Percentiles rank a stretch among this genome's conserved stretches.
phyloP scores from a whole-genome alignment of 2,113 vertebrate species.

The Eolophus roseicapilla region DNA sequence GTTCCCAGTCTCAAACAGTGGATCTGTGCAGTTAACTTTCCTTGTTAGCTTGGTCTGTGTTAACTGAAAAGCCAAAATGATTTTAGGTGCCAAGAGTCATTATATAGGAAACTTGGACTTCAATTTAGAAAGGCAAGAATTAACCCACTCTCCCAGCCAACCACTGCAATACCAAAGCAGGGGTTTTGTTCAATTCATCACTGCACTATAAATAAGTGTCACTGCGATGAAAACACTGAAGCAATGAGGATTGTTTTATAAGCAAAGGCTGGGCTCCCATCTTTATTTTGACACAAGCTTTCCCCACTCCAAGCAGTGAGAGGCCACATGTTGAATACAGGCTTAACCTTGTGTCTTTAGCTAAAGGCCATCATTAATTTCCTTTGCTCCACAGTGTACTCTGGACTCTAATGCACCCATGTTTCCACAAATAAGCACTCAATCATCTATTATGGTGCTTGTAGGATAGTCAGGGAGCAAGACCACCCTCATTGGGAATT shows the following conservation, averaged over 20 bases:
- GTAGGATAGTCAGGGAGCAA: background rate
- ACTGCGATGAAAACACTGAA: background rate
- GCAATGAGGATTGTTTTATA: background rate
- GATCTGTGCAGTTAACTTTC: background rate
- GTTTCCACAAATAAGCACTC: background rate
- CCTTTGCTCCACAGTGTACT: background rate
- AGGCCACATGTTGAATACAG: background rate
- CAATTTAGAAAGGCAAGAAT: background rate
- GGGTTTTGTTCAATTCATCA: background rate
- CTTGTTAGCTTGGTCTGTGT: rapidly evolving
- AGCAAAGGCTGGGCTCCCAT: background rate
- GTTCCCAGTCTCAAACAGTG: background rate
- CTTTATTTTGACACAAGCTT: background rate
- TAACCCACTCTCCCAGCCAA: background rate
- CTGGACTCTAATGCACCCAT: rapidly evolving
- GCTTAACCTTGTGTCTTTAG: background rate
- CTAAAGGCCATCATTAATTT: background rate
- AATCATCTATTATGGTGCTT: background rate
- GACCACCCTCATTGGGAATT: conserved; percentile 23
- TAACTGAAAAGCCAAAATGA: background rate
- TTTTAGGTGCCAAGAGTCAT: background rate
- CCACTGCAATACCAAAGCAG: background rate
- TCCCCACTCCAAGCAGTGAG: background rate
- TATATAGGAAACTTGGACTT: background rate
- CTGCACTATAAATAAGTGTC: background rate